These are phyloP conservation scores for Trachemys scripta DNA, from an alignment of 2,113 vertebrate genomes.

Conservation along the genomic window DNA sequence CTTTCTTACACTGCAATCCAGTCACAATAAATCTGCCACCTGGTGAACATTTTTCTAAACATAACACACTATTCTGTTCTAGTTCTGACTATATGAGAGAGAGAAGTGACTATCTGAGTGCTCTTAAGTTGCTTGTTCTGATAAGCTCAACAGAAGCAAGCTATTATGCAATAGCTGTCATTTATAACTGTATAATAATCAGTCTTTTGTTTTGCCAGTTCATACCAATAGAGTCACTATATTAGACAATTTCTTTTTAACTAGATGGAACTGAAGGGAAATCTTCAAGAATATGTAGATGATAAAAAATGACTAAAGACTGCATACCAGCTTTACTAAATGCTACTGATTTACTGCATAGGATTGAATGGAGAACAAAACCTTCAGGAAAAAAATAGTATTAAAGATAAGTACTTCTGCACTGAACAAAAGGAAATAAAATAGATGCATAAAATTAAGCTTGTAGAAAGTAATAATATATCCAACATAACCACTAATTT, in stretches of 20 bases:
- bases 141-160: not conserved
- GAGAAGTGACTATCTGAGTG: not conserved
- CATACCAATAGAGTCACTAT: not conserved
- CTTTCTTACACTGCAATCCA: not conserved
- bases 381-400: not conserved
- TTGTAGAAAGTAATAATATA: not conserved
- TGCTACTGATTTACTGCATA: not conserved
- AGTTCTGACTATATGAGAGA: not conserved
- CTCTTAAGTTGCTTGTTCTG: not conserved
- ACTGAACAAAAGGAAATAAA: not conserved
- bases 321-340: not conserved
- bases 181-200: not conserved
- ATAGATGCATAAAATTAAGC: conserved; percentile 2
- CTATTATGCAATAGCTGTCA: not conserved
- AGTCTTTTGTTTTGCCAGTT: not conserved
- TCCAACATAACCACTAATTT: not conserved
- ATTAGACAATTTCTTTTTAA: not conserved
- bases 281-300: not conserved
- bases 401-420: not conserved
- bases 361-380: not conserved
- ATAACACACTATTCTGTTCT: not conserved
- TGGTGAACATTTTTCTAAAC: not conserved
- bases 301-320: not conserved
- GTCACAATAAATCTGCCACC: not conserved
- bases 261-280: not conserved